Base-by-base conservation (phyloP, 2,113 vertebrate species). In the Triplophysa dalaica region DNA sequence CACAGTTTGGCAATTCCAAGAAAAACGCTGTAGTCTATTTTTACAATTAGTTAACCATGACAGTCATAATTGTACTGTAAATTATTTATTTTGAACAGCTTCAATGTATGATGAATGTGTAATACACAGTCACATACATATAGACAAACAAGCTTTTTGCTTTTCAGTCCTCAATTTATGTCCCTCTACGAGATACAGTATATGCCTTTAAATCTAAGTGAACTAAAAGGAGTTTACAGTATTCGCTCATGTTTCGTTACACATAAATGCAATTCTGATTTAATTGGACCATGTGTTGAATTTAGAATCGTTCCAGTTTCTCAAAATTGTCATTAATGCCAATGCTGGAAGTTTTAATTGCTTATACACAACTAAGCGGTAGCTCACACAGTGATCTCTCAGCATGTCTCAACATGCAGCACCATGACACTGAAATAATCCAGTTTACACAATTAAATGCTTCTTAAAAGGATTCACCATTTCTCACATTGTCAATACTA, bases 401-500 rank as follows among this genome's bases (percentile, higher is more conserved):
- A 38, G 33, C 33, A 38, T 38, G 33, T 5, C 33, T 38, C 73
- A 26, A 33, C 22, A 63, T 43, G n/a, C 45, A 56, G 24, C 24
- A 17, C 50, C 58, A 68, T 14, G 11, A 66, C 60, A 78, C 8
- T n/a, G 67, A 67, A 33, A 68, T 68, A 81, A 82, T 61, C 60
- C 61, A 78, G 45, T 60, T 50, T 56, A 19, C 61, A 70, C 62
- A 41, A 79, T 81, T 66, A 79, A 74, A 54, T 43, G 22, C 60
- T 54, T 56, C 70, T 80, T 58, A 68, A 56, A 85, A 75, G n/a
- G 72, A 56, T 60, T 38, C 73, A 61, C 50, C 66, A 65, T 85
- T 87, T 63, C 50, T 65, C 79, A 76, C 82, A 87, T 81, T 81
- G 79, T 68, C 26, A 26, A 62, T 75, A 45, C 3, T 54, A 75